Evolutionary conservation across 2,888 invertebrate species (phyloP).

Genomic region (Clivina fossor): DNA sequence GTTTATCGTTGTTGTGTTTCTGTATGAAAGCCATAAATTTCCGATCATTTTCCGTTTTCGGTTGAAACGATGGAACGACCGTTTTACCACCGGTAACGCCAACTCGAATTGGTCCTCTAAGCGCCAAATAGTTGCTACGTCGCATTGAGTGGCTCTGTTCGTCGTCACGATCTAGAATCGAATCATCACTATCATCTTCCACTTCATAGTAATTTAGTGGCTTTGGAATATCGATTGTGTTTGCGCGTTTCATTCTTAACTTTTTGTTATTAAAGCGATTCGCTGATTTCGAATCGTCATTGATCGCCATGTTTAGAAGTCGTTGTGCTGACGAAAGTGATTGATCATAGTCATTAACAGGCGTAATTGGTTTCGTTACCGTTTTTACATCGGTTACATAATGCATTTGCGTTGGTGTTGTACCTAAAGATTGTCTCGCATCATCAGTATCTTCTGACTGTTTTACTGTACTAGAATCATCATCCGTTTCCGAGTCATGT

Average conservation of each 20-base stretch:
- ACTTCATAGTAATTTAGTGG: slow-evolving; percentile 56
- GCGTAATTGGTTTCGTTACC: slow-evolving; percentile 13
- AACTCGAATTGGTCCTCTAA: slow-evolving; percentile 62
- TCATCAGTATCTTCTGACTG: slow-evolving; percentile 31
- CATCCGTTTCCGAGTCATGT: slow-evolving; percentile 45
- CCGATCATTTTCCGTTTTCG: slow-evolving; percentile 82
- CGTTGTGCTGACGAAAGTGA: slow-evolving; percentile 26
- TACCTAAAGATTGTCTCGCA: slow-evolving; percentile 47
- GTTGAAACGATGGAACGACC: slow-evolving; percentile 71
- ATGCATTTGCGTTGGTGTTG: slow-evolving; percentile 30
- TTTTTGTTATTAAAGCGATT: slow-evolving; percentile 65
- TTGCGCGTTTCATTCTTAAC: slow-evolving; percentile 81
- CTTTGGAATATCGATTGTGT: slow-evolving; percentile 86
- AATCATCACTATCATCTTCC: slow-evolving; percentile 56
- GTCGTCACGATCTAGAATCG: slow-evolving; percentile 41
- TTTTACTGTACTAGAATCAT: slow-evolving; percentile 45
- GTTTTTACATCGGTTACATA: slow-evolving; percentile 24
- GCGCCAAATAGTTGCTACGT: slow-evolving; percentile 53
- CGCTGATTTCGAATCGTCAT: slow-evolving; percentile 48
- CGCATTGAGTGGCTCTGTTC: slow-evolving; percentile 47
- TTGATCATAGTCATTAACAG: slow-evolving; percentile 20
- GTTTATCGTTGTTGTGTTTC: slow-evolving; percentile 64
- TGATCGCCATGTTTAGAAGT: slow-evolving; percentile 33
- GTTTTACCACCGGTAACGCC: slow-evolving; percentile 53
- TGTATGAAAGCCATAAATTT: slow-evolving; percentile 83